Base-by-base conservation (phyloP, 2,113 vertebrate genomes). In the Lampris megalopsis region DNA sequence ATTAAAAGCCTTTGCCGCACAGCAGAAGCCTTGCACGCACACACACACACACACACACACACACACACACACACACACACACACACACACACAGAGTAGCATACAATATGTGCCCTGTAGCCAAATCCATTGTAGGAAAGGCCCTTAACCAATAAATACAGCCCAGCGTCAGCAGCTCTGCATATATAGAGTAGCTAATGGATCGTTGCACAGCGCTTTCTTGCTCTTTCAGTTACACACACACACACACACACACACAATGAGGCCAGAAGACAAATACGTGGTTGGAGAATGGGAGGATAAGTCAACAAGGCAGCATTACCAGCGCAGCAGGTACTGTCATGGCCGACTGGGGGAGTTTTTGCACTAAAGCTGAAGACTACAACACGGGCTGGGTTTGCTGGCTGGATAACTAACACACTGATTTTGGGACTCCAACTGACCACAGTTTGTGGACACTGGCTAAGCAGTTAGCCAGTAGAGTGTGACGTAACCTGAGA, bases 121-220 rank as follows among this genome's bases (percentile, higher is more conserved):
- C 82, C 68, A 88, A 86, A 89, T 88, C 81, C 84, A 84, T 76
- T 86, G 82, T 71, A 79, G 73, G 73, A 75, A 69, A 75, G 80
- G 76, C 66, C 77, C 68, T 78, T 49, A 60, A 83, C 74, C 64
- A 7, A 89, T 91, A 90, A 88, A 90, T 91, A 85, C 74, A 75
- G 88, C 87, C 86, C 68, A 0, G 56, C 8, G 62, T 85, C 86
- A 89, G 84, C 81, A 86, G 62, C 79, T 67, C 73, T 88, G 87
- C 89, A 89, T 91, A 88, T 88, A 89, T 91, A 89, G 86, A 83
- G 73, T 45, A 10, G 52, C 73, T 92, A 87, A 89, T 86, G 82
- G 84, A 66, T 89, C 73, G 73, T 54, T 87, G 76, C 74, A 82
- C 75, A 72, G 68, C 75, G 24, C 24, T 24, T 24, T 24, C 24